Percentiles rank a stretch among this genome's conserved stretches.
Conservation (phyloP, 2,113 vertebrate genomes). For the Dasyurus viverrinus region DNA sequence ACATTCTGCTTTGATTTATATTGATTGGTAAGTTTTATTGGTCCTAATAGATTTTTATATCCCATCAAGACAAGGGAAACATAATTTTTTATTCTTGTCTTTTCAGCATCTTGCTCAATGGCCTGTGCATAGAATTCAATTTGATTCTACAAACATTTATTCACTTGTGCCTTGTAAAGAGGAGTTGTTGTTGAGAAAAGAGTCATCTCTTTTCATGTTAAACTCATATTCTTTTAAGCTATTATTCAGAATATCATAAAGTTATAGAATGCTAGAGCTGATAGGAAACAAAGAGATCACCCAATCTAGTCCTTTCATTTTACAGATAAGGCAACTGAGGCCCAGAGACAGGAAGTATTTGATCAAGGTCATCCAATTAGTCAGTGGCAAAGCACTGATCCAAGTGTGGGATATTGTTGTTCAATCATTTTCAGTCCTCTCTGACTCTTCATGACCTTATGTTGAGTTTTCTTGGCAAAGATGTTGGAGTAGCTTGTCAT, state of each 20-base stretch:
- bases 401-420: neutral
- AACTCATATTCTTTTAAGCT: slow-evolving; percentile 32
- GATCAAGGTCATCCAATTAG: neutral
- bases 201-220: slow-evolving; percentile 10
- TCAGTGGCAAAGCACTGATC: neutral
- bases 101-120: neutral
- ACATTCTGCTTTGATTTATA: neutral
- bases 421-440: neutral
- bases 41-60: neutral
- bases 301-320: neutral
- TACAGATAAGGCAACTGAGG: neutral
- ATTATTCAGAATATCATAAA: neutral
- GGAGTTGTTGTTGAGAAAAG: slow-evolving; percentile 1
- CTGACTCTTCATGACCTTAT: neutral
- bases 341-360: neutral
- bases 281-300: neutral
- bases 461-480: neutral
- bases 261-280: slow-evolving; percentile 15
- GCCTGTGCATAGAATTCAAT: neutral
- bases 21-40: neutral
- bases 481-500: neutral
- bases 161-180: neutral
- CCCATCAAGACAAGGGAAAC: too few species aligned
- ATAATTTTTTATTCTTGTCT: neutral
- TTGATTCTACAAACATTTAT: neutral